Base-by-base conservation (phyloP, 2,888 invertebrate species). In the Hedychridium roseum region DNA sequence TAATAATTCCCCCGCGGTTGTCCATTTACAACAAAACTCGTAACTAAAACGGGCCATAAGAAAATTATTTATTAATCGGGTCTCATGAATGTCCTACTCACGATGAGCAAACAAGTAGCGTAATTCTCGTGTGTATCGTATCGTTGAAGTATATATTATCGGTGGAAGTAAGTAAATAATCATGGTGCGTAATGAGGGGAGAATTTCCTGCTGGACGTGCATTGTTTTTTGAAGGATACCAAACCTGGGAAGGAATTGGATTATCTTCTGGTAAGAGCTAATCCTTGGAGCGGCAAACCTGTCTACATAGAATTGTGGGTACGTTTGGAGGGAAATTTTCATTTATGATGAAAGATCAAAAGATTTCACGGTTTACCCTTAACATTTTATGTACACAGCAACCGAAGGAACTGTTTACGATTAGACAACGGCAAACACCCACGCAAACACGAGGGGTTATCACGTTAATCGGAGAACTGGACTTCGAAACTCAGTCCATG, bases 401-500 rank as follows among this genome's bases (percentile, higher is more conserved):
- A 78, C 78, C 78, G 0, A 78, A 77, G 55, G 77, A 78, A 64
- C 83, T 90, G 51, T 91, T 92, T 74, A 90, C 90, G 48, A 88
- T 92, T 65, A 85, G 89, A 56, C 91, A 92, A 73, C 86, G 87
- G 60, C 85, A 91, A 54, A 88, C 88, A 6, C 84, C 88, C 2
- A 88, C 88, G 66, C 89, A 89, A 68, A 91, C 91, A 7, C 89
- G 91, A 73, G 92, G 91, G 32, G 88, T 89, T 2, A 87, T 93
- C 68, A 86, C 89, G 66, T 81, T 93, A 31, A 83, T 89, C 43
- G 89, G 89, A 40, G 86, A 88, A 56, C 80, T 95, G 67, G 94
- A 95, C 80, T 95, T 93, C 72, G 95, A 95, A 76, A 90, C 87
- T 40, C 90, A 90, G 78, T 91, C 92, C 40, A 90, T 94, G 84